Evolutionary conservation across 2,888 invertebrate genomes (phyloP), one percentile per base, ranked within the genome.

Genomic region (Dryomyza anilis): DNA sequence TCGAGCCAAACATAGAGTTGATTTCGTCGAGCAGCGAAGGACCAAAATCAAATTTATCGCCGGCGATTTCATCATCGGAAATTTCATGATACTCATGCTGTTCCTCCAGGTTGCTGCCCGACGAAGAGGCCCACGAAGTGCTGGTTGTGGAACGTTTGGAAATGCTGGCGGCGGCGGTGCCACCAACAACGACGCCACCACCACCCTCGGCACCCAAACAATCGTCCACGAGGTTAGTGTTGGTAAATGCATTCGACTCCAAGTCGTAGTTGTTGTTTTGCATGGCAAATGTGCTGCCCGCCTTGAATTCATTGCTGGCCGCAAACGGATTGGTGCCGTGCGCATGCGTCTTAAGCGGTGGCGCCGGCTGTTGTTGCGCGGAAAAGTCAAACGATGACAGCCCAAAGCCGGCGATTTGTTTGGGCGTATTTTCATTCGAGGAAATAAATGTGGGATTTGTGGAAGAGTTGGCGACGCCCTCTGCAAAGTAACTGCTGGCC

Each of bases 1-100:
- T 81, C 5, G 86, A 86, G 58, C 89, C 89, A 77, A 97, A 93
- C 86, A 97, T 93, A 63, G 94, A 91, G 76, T 93, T 92, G 87
- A 94, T 92, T 82, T 94, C 93, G 76, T 95, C 96, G 79, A 97
- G 86, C 59, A 98, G 85, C 68, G 96, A 96, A 14, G 95, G 93
- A 5, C 96, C 95, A 77, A 93, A 90, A 78, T 94, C 94, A 70
- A 91, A 76, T 80, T 84, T 77, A 79, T 78, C 69, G 69, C 84
- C 73, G 61, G 79, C 76, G 8, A 84, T 81, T 77, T 92, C 92
- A 75, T 92, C 92, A 78, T 93, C 92, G 64, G 91, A 91, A 70
- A 93, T 93, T 83, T 93, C 92, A 77, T 93, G 92, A 77, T 93
- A 93, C 74, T 93, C 92, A 74, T 93, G 92, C 75, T 77, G 85